Evolutionary conservation across 2,113 vertebrate genomes (phyloP), one percentile per base, ranked within the genome.

Genomic region (Corythaixoides concolor): DNA sequence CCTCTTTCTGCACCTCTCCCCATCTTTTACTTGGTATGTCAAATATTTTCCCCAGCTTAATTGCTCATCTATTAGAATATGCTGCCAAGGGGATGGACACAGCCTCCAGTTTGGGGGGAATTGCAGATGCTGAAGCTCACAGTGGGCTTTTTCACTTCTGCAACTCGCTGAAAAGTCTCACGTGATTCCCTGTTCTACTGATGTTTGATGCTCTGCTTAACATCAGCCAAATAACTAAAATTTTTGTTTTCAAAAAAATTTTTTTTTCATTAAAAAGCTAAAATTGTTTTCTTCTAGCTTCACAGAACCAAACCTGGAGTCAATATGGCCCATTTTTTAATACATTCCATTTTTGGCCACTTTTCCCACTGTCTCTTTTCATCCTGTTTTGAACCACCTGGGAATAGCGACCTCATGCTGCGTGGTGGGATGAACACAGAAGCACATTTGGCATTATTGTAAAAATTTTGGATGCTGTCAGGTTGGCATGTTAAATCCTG

Each of bases 381-480:
- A 64, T 10, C 43, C 16, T 3, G 0, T 8, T 69, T 41, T 32
- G 47, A 33, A 21, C 6, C 9, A 0, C 35, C 52, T 35, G 50
- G 41, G 20, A 63, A 28, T 5, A 17, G 14, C 0, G 5, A 32
- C 20, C 24, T 28, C 13, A 0, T 28, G 58, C 19, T 20, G 22
- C 2, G 0, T 2, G 14, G 22, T 5, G 5, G 49, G 52, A 12
- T 7, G 17, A 58, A 8, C 15, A 6, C 28, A 24, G 28, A 10
- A 12, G 37, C 6, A 0, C 22, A 13, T 14, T 41, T 35, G 21
- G 12, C 2, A 0, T 5, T 9, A 8, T 32, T 6, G 23, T 3
- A 27, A 10, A 11, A 0, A 15, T 6, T 70, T 22, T 15, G 67
- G 52, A 23, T 52, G 26, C 59, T 6, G 2, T 27, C 30, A 39